Base-by-base conservation (phyloP, 2,113 vertebrate species). In the Uria lomvia region DNA sequence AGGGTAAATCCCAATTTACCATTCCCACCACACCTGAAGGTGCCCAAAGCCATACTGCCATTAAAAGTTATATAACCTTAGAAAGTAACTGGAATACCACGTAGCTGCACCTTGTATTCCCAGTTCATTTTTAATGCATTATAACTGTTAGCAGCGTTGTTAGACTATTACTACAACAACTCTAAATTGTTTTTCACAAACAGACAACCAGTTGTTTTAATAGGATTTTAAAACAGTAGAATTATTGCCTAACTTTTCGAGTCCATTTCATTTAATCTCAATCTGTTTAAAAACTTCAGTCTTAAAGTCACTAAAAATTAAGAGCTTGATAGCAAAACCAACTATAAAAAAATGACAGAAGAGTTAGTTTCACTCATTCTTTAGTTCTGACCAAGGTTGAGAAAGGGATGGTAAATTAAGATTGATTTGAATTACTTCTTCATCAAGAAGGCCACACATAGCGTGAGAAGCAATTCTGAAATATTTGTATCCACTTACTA, bases 11-110 rank as follows among this genome's bases (percentile, higher is more conserved):
- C 21, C 12, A 38, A n/a, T n/a, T 6, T 36, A 30, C 30, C 16
- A n/a, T 45, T 81, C 20, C 40, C 17, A 40, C 27, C 58, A 50
- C 20, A 56, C 11, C n/a, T 29, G 30, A 32, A 40, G 65, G 18
- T 56, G 29, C 21, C 53, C 2, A 0, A n/a, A 60, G 36, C 1
- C 0, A 55, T 6, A 17, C 5, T 26, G 23, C 49, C 12, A 29
- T 49, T 88, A n/a, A 21, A 76, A 77, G 29, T 43, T 62, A 55
- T 3, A 43, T 20, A 71, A 77, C 50, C 50, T 78, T 45, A 73
- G 26, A 73, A 77, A 90, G 36, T 60, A 78, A 68, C 17, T 16
- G 15, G 58, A 72, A 56, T 42, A 40, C 32, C 49, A 8, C 1
- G 8, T 4, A 40, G 82, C 43, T 43, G n/a, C 42, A 24, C 23